These are phyloP conservation scores for Drosophila quadrilineata DNA, from an alignment of 1,140 invertebrate species.

Conservation along the genomic window DNA sequence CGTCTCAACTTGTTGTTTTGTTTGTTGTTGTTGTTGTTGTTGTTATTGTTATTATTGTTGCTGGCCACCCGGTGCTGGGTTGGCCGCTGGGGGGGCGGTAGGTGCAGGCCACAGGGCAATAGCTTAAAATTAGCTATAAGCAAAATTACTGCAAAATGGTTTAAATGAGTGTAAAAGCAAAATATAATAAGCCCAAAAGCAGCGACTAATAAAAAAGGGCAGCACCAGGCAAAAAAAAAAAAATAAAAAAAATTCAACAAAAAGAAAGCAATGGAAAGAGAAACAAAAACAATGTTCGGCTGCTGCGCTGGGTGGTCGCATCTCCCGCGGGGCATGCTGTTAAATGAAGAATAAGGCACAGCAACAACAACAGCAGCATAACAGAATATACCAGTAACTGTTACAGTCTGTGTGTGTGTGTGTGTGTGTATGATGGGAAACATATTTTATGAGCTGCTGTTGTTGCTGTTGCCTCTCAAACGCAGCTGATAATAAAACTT, in stretches of 20 bases:
- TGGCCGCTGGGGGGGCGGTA: neutral
- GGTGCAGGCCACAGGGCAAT: conserved; percentile 54
- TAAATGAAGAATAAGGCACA: conserved; percentile 77
- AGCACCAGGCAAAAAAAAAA: conserved; percentile 14
- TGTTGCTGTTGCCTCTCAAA: conserved; percentile 38
- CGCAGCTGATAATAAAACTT: conserved; percentile 74
- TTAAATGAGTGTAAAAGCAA: conserved; percentile 79
- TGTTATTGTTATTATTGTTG: too few relatives aligned
- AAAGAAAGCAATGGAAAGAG: conserved; percentile 1
- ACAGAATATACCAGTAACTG: neutral
- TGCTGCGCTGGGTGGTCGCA: conserved; percentile 13
- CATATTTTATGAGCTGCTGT: conserved; percentile 73
- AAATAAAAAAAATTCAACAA: conserved; percentile 27
- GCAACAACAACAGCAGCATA: conserved; percentile 60
- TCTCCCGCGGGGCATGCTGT: conserved; percentile 58
- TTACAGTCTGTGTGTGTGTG: conserved; percentile 8
- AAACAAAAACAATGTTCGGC: conserved; percentile 31
- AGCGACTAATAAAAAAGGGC: conserved; percentile 59
- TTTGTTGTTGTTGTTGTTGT: too few relatives aligned
- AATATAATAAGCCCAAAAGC: conserved; percentile 73
- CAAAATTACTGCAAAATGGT: conserved; percentile 80
- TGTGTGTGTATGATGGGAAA: conserved; percentile 59
- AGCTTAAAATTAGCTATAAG: conserved; percentile 80
- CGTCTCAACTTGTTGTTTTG: too few relatives aligned
- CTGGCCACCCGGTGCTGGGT: neutral